Conservation (phyloP, 2,888 invertebrate species). For the Catocala nupta region DNA sequence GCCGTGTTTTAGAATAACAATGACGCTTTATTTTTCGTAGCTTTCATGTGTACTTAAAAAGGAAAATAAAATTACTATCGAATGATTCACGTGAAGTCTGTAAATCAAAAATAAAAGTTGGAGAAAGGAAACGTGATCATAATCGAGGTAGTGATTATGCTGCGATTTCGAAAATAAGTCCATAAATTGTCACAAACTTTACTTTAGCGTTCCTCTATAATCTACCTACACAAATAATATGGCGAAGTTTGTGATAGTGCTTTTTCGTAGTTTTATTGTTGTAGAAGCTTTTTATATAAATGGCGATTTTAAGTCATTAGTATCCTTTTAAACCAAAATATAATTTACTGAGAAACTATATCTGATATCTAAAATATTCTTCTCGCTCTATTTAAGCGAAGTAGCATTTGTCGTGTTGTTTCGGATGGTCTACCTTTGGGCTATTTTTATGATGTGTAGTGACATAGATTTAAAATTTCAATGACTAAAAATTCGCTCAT, state of each 20-base stretch:
- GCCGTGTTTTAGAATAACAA: conserved; percentile 49
- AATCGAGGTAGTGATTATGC: conserved; percentile 19
- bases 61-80: conserved; percentile 24
- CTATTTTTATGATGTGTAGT: too few relatives aligned
- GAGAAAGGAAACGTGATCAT: conserved; percentile 22
- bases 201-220: conserved; percentile 2
- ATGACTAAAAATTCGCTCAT: too few relatives aligned
- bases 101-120: conserved; percentile 26
- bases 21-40: conserved; percentile 41
- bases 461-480: too few relatives aligned
- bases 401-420: too few relatives aligned
- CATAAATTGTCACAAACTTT: conserved; percentile 29
- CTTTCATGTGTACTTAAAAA: conserved; percentile 21
- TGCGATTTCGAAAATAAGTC: conserved; percentile 29
- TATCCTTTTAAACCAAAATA: too few relatives aligned
- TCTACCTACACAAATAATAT: conserved; percentile 12
- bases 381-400: too few relatives aligned
- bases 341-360: too few relatives aligned
- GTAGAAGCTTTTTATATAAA: background rate
- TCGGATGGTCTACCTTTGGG: too few relatives aligned
- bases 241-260: conserved; percentile 8
- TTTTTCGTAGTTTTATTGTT: conserved; percentile 8
- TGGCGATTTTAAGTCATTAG: background rate
- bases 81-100: conserved; percentile 13
- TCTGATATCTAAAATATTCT: too few relatives aligned